Percentiles rank a stretch among this genome's conserved stretches.
Conservation (phyloP, 2,113 vertebrate species). For the Opisthocomus hoazin region DNA sequence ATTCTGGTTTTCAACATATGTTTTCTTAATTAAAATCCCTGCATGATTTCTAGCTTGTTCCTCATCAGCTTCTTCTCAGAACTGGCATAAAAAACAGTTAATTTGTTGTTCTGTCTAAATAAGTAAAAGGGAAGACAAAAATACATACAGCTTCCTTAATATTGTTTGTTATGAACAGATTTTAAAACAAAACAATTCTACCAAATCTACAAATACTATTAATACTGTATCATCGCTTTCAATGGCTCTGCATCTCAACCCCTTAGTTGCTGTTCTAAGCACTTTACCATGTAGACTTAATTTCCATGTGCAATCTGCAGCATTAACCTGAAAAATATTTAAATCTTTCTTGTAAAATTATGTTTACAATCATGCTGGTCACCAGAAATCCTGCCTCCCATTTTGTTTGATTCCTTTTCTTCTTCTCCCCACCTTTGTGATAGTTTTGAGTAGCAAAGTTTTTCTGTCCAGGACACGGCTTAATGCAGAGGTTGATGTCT, state of each 20-base stretch:
- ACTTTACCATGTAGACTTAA: not conserved
- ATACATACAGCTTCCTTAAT: constrained; percentile 19
- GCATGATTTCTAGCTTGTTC: constrained; percentile 38
- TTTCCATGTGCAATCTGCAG: not conserved
- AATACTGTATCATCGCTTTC: not conserved
- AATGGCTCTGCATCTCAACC: not conserved
- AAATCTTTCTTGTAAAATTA: constrained; percentile 4
- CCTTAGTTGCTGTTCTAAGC: not conserved
- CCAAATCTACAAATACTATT: not conserved
- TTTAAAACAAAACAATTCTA: not conserved
- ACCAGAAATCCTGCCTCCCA: not conserved
- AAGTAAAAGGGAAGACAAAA: not conserved
- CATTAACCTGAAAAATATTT: constrained; percentile 40
- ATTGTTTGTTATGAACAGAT: not conserved
- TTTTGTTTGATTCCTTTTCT: not conserved
- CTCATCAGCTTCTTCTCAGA: constrained; percentile 17
- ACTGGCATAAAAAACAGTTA: constrained; percentile 24
- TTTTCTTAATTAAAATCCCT: constrained; percentile 41
- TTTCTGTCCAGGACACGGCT: not conserved
- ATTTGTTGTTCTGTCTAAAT: constrained; percentile 38
- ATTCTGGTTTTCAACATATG: not conserved
- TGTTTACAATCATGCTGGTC: not conserved
- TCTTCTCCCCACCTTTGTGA: not conserved
- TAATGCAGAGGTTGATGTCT: not conserved
- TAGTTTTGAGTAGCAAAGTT: constrained; percentile 25